Conservation (phyloP, 2,113 vertebrate species). For the Rhagologus leucostigma region DNA sequence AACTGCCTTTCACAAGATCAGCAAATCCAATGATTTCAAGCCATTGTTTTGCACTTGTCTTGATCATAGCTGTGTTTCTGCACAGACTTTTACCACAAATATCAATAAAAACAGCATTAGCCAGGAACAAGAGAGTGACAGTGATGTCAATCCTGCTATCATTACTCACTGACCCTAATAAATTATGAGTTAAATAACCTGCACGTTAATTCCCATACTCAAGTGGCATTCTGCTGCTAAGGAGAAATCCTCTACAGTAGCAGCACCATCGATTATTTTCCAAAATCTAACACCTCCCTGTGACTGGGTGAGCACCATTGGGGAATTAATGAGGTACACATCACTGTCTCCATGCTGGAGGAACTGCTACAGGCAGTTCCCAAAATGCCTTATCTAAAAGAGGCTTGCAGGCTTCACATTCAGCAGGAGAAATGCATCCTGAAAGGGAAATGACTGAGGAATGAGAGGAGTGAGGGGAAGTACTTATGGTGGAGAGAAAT, state of each 20-base stretch:
- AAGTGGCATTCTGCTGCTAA: neutral
- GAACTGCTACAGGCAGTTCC: neutral
- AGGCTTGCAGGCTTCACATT: neutral
- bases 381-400: neutral
- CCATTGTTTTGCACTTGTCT: neutral
- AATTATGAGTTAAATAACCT: neutral
- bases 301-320: fast-evolving
- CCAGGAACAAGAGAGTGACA: neutral
- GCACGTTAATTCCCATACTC: neutral
- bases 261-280: neutral
- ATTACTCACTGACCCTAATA: neutral
- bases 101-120: neutral
- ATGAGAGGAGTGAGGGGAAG: neutral
- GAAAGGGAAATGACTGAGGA: neutral
- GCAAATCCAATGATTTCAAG: neutral
- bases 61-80: neutral
- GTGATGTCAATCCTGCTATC: neutral
- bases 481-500: neutral
- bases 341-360: neutral
- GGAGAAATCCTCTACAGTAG: neutral
- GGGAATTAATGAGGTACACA: neutral
- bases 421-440: neutral
- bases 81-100: neutral
- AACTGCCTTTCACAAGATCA: neutral
- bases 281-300: neutral